Conservation (phyloP, 2,113 vertebrate genomes). For the Speoplatyrhinus poulsoni region DNA sequence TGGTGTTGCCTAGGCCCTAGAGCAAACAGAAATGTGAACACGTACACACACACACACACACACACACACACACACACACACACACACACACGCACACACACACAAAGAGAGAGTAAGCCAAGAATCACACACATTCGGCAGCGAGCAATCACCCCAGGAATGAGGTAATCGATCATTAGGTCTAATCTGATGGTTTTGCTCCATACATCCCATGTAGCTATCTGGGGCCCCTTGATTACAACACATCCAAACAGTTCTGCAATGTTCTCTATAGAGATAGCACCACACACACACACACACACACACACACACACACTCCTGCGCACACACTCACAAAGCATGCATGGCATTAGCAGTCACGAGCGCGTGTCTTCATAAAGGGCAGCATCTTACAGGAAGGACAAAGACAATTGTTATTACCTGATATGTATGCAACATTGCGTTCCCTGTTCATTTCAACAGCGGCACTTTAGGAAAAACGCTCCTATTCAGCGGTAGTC, state of each 20-base stretch:
- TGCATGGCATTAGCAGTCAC: background rate
- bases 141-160: background rate
- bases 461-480: background rate
- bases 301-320: background rate
- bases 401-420: conserved; percentile 23
- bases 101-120: background rate
- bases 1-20: background rate
- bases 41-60: background rate
- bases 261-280: conserved; percentile 8
- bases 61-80: background rate
- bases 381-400: conserved; percentile 7
- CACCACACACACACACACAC: background rate
- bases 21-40: background rate
- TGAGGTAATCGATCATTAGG: conserved; percentile 13
- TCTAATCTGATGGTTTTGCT: conserved; percentile 19
- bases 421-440: background rate
- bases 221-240: conserved; percentile 2
- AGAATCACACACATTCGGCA: background rate
- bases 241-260: background rate
- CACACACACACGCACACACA: background rate
- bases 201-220: background rate
- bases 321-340: conserved; percentile 1
- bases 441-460: conserved; percentile 23
- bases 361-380: conserved; percentile 4
- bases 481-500: conserved; percentile 6